A percentile compares a stretch with the other conserved stretches of the same genome.
These are phyloP conservation scores for Neogale vison DNA, from an alignment of 2,113 vertebrate genomes.

Conservation along the genomic window DNA sequence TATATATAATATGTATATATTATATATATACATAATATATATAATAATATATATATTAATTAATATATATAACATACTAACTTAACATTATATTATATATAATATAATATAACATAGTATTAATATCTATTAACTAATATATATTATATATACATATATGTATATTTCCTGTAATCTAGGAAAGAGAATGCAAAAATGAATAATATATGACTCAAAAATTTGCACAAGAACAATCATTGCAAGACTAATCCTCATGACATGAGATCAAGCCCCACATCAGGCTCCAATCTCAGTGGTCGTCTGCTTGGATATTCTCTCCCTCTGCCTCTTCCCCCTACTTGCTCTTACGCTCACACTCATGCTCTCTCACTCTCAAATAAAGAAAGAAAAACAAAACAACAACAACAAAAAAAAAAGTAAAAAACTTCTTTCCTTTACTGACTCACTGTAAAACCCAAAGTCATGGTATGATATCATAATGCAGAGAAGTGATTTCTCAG, in stretches of 20 bases:
- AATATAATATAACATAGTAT: too few species aligned
- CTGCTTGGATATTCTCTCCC: neutral
- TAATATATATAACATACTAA: too few species aligned
- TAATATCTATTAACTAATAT: too few species aligned
- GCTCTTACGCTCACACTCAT: neutral
- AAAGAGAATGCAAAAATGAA: neutral
- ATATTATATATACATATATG: neutral
- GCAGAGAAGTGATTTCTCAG: slow-evolving; percentile 16
- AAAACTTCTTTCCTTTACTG: neutral
- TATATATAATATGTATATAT: too few species aligned
- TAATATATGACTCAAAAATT: neutral
- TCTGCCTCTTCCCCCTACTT: neutral
- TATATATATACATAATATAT: too few species aligned
- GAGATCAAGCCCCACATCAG: neutral
- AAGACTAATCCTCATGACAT: neutral
- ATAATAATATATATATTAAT: neutral
- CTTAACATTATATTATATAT: too few species aligned
- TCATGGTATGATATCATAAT: neutral
- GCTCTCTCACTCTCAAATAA: neutral
- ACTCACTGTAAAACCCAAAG: neutral
- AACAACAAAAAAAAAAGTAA: neutral
- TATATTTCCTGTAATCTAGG: neutral
- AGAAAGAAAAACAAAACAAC: neutral
- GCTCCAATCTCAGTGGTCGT: neutral
- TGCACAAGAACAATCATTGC: neutral